Conservation (phyloP, 2,888 invertebrate genomes). For the Geotrupes spiniger region DNA sequence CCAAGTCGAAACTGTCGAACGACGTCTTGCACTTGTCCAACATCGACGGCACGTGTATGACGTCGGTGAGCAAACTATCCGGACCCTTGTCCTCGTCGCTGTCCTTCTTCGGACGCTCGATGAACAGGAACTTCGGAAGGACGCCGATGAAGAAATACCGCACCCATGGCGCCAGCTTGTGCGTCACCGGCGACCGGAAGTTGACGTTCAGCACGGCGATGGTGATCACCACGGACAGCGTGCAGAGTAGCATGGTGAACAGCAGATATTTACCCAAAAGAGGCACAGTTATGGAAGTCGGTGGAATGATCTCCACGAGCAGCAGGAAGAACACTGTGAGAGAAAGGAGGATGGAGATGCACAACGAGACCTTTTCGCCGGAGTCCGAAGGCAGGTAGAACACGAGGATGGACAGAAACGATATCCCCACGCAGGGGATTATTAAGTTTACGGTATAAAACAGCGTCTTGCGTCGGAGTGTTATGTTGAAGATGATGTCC, state of each 20-base stretch:
- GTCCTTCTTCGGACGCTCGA: conserved; percentile 83
- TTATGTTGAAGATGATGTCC: conserved; percentile 97
- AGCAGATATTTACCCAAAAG: conserved; percentile 88
- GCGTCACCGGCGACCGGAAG: conserved; percentile 88
- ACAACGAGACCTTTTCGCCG: conserved; percentile 96
- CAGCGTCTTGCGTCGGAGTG: conserved; percentile 88
- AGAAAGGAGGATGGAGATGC: conserved; percentile 89
- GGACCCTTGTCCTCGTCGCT: conserved; percentile 55
- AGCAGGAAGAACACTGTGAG: conserved; percentile 92
- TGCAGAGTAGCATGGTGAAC: conserved; percentile 93
- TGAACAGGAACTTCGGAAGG: conserved; percentile 82
- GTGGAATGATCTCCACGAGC: conserved; percentile 91
- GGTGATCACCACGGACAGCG: conserved; percentile 88
- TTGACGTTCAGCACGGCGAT: conserved; percentile 93
- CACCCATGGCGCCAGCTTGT: conserved; percentile 91
- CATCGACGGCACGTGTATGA: conserved; percentile 64
- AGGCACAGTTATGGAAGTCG: conserved; percentile 89
- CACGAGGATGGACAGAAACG: conserved; percentile 93
- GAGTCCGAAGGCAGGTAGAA: conserved; percentile 98
- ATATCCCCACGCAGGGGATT: conserved; percentile 95
- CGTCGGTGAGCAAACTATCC: conserved; percentile 70
- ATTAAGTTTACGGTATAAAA: conserved; percentile 98
- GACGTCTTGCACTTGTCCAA: conserved; percentile 63
- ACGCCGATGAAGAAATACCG: conserved; percentile 80
- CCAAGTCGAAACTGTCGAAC: conserved; percentile 51